Conservation (phyloP, 2,113 vertebrate species). For the Oxyura jamaicensis region DNA sequence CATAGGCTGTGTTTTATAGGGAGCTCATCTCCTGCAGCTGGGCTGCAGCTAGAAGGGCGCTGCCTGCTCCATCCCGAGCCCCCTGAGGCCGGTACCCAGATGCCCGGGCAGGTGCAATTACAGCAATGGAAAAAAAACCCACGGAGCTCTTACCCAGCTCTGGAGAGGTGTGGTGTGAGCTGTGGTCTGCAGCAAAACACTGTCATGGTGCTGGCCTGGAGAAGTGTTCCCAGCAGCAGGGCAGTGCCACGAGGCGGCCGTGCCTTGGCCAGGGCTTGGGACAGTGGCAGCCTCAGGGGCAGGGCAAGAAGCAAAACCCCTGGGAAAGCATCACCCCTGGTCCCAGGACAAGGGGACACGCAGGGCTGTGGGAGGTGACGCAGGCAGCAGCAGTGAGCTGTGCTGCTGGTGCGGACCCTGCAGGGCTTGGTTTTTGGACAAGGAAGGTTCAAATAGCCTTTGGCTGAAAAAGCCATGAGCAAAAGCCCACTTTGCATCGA, state of each 20-base stretch:
- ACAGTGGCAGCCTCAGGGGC: background rate
- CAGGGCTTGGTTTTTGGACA: background rate
- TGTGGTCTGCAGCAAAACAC: no score
- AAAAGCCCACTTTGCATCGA: background rate
- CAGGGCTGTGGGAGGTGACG: background rate
- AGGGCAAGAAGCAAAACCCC: background rate
- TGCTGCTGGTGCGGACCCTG: background rate
- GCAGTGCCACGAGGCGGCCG: background rate
- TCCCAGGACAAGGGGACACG: background rate
- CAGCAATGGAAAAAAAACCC: background rate
- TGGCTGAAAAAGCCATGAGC: background rate
- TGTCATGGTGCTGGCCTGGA: background rate
- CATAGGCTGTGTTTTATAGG: background rate
- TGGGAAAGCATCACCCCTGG: background rate
- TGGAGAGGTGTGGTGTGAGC: fast-evolving
- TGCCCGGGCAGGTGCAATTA: background rate
- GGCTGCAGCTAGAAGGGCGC: background rate
- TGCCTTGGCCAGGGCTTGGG: background rate
- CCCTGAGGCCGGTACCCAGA: background rate
- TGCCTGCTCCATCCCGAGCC: background rate
- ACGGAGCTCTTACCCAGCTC: background rate
- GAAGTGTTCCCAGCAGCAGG: background rate
- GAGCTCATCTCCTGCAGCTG: background rate
- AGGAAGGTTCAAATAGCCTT: background rate
- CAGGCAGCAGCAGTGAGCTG: background rate